phyloP scores from a whole-genome alignment of 2,113 vertebrate species.

The Microcebus jonahi region DNA sequence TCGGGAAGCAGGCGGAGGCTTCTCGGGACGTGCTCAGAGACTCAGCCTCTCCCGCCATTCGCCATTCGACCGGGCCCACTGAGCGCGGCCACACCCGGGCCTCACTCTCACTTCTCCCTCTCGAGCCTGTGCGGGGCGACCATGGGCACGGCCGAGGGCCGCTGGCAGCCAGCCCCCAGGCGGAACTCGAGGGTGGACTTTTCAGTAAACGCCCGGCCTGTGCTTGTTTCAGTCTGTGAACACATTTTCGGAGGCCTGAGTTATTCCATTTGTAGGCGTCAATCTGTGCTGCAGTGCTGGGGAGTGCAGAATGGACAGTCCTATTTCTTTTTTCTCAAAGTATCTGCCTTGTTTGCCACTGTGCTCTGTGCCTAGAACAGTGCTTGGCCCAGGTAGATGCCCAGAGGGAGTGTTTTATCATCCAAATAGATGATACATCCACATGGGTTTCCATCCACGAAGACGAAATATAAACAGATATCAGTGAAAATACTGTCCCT shows the following conservation, averaged over 20 bases:
- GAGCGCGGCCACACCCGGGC: not conserved
- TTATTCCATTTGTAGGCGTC: not conserved
- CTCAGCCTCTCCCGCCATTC: not conserved
- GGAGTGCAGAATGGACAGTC: not conserved
- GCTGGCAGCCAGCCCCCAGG: not conserved
- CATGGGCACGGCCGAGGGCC: not conserved
- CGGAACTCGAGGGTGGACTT: not conserved
- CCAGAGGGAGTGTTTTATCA: not conserved
- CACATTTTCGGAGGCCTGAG: not conserved
- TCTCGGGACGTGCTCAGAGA: not conserved
- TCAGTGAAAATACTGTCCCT: not conserved
- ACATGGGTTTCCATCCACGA: not conserved
- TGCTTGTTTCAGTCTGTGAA: not conserved
- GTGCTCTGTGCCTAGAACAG: not conserved
- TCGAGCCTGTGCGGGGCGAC: not conserved
- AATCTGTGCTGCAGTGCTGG: not conserved
- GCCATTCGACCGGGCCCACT: too few species aligned
- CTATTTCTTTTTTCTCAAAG: not conserved
- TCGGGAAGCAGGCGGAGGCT: not conserved
- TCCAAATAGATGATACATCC: not conserved
- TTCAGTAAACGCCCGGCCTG: not conserved
- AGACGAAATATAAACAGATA: not conserved
- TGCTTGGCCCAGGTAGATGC: not conserved
- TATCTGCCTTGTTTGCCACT: not conserved
- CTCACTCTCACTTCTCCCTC: not conserved